Conservation (phyloP, 2,113 vertebrate species). For the Sylvilagus bachmani region DNA sequence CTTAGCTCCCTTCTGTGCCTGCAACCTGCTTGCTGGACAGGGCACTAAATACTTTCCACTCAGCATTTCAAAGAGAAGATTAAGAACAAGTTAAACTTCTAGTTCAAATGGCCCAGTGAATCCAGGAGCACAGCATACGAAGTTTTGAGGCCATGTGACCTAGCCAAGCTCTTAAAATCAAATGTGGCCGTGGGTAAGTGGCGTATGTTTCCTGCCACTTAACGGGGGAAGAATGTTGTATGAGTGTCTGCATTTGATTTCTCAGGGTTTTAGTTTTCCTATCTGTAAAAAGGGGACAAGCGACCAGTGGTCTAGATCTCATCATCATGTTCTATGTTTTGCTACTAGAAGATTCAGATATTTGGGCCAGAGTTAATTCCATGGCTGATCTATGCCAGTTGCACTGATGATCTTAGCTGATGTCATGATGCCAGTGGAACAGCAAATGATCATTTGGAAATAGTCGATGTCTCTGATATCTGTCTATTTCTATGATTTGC, state of each 20-base stretch:
- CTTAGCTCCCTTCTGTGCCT: neutral
- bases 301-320: neutral
- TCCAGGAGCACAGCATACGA: conserved; percentile 37
- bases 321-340: neutral
- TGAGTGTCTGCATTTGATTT: neutral
- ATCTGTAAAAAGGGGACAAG: neutral
- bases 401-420: neutral
- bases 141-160: conserved; percentile 6
- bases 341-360: neutral
- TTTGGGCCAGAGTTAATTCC: conserved; percentile 1
- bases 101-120: conserved; percentile 54
- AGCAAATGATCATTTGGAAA: too few relatives aligned
- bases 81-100: conserved; percentile 51
- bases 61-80: conserved; percentile 67
- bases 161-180: neutral
- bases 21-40: neutral
- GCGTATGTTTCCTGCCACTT: neutral
- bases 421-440: too few relatives aligned
- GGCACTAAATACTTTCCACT: neutral
- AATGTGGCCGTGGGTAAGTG: neutral
- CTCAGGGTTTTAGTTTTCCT: neutral
- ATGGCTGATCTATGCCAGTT: neutral
- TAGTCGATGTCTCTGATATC: too few relatives aligned
- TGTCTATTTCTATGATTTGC: too few relatives aligned
- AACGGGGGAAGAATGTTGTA: neutral